Evolutionary conservation across 2,797 vertebrate genomes (phyloP).

Genomic region (Gastrophryne carolinensis): DNA sequence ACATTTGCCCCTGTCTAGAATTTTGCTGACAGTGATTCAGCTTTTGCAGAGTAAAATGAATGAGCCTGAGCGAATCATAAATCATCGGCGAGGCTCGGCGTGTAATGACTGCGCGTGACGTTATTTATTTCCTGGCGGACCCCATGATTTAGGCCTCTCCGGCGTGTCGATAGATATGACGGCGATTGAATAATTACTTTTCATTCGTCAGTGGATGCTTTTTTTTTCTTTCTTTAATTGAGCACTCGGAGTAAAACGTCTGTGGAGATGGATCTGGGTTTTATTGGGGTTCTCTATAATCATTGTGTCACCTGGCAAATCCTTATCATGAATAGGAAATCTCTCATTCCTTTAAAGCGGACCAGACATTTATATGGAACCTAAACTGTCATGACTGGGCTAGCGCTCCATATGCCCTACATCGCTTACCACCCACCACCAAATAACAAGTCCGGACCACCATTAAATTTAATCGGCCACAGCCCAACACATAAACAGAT

Average conservation of each 20-base stretch:
- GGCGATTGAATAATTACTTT: not conserved
- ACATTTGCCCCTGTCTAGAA: not conserved
- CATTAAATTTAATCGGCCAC: too few relatives aligned
- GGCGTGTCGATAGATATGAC: not conserved
- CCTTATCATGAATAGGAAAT: not conserved
- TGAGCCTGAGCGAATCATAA: constrained; percentile 27
- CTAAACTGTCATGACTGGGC: too few relatives aligned
- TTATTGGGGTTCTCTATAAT: not conserved
- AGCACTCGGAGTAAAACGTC: not conserved
- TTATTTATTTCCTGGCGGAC: constrained; percentile 1
- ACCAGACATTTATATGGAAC: too few relatives aligned
- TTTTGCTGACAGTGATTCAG: constrained; percentile 22
- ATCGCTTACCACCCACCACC: too few relatives aligned
- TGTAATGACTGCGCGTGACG: constrained; percentile 29
- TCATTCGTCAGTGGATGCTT: not conserved
- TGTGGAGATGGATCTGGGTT: not conserved
- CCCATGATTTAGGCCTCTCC: constrained; percentile 6
- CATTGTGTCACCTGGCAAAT: not conserved
- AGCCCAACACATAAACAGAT: too few relatives aligned
- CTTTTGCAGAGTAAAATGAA: constrained; percentile 20
- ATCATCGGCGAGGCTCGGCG: not conserved
- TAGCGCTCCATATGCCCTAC: too few relatives aligned
- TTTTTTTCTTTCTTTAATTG: not conserved
- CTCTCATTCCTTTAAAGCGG: not conserved
- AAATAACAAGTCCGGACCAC: too few relatives aligned